A percentile compares a stretch with the other conserved stretches of the same genome.
phyloP scores from a whole-genome alignment of 2,113 vertebrate genomes.

The Orientallactaga bullata region DNA sequence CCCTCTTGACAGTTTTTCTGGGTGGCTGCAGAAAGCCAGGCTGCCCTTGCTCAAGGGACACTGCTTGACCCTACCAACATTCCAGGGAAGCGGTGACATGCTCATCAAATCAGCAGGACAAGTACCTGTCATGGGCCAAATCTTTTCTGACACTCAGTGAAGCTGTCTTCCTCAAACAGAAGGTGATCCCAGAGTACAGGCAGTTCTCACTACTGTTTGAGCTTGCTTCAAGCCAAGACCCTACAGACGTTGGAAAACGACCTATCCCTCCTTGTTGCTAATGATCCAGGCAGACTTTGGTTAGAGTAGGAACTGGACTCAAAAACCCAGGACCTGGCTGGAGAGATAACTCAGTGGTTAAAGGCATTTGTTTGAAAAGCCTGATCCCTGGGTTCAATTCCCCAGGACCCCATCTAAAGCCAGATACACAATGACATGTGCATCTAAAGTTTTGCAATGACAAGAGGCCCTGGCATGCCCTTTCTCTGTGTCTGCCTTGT shows the following conservation, averaged over 20 bases:
- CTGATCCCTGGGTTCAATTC: too few species aligned
- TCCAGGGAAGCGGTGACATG: slow-evolving; percentile 5
- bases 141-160: slow-evolving; percentile 6
- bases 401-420: too few species aligned
- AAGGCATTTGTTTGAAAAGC: too few species aligned
- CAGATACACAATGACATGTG: too few species aligned
- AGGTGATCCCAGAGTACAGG: neutral
- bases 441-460: too few species aligned
- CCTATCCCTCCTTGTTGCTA: neutral
- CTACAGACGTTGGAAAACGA: neutral
- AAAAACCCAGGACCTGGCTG: neutral
- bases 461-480: too few species aligned
- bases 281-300: neutral
- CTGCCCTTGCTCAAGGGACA: neutral
- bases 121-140: neutral
- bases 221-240: slow-evolving; percentile 7
- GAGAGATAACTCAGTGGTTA: too few species aligned
- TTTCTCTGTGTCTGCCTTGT: too few species aligned
- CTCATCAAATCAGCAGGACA: slow-evolving; percentile 5
- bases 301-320: neutral
- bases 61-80: neutral
- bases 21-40: neutral
- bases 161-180: slow-evolving; percentile 10
- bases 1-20: neutral
- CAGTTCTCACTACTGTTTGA: slow-evolving; percentile 31